Percentiles rank a stretch among this genome's conserved stretches.
Conservation (phyloP, 2,113 vertebrate species). For the Steatornis caripensis region DNA sequence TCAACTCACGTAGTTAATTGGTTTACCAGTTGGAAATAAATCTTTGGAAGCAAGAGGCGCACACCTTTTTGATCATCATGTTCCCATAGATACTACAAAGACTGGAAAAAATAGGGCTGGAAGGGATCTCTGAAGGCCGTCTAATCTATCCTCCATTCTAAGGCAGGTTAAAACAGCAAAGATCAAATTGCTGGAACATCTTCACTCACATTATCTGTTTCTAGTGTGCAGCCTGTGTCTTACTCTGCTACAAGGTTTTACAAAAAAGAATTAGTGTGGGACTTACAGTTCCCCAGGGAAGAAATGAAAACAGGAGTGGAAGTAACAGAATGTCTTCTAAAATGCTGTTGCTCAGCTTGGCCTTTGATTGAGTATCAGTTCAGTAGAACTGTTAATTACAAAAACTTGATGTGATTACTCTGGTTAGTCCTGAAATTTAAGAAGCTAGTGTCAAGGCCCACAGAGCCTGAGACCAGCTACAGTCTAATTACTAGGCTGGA, state of each 20-base stretch:
- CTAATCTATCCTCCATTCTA: not conserved
- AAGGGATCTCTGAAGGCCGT: not conserved
- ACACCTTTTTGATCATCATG: not conserved
- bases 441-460: not conserved
- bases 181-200: not conserved
- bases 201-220: not conserved
- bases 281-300: not conserved
- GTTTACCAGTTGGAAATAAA: not conserved
- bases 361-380: not conserved
- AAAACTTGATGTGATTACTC: not conserved
- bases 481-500: not conserved
- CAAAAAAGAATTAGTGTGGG: not conserved
- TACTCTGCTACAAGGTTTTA: not conserved
- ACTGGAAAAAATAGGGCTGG: not conserved
- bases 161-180: not conserved
- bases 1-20: not conserved
- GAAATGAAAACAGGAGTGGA: not conserved
- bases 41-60: not conserved
- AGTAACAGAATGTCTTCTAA: not conserved
- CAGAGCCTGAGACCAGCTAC: not conserved
- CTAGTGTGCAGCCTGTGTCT: not conserved
- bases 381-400: constrained; percentile 19
- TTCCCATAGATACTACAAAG: not conserved
- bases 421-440: constrained; percentile 27
- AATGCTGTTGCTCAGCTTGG: not conserved